phyloP scores from a whole-genome alignment of 2,797 vertebrate species.

The Protonibea diacanthus region DNA sequence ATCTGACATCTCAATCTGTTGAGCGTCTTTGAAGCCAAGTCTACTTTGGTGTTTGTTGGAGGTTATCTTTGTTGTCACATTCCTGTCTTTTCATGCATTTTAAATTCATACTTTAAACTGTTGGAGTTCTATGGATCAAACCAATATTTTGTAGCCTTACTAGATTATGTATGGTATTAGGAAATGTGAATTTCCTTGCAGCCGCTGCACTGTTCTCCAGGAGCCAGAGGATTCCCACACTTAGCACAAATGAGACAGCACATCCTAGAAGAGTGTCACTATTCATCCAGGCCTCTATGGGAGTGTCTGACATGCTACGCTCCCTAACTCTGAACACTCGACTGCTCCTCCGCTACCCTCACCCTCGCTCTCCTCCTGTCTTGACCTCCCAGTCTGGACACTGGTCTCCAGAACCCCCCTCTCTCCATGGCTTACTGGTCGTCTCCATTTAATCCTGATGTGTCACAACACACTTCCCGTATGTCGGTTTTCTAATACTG shows the following conservation, averaged over 20 bases:
- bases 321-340: slow-evolving; percentile 65
- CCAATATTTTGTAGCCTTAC: slow-evolving; percentile 25
- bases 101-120: slow-evolving; percentile 20
- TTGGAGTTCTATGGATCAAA: slow-evolving; percentile 21
- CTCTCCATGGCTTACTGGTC: slow-evolving; percentile 2
- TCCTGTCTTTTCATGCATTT: slow-evolving; percentile 53
- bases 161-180: slow-evolving; percentile 16
- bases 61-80: slow-evolving; percentile 69
- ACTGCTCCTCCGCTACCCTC: slow-evolving; percentile 44
- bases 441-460: slow-evolving; percentile 55
- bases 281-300: slow-evolving; percentile 66
- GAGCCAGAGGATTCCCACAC: slow-evolving; percentile 48
- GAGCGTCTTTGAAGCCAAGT: slow-evolving; percentile 75
- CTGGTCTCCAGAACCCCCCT: slow-evolving; percentile 8
- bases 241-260: slow-evolving; percentile 66
- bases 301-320: slow-evolving; percentile 78
- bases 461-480: slow-evolving; percentile 53
- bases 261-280: slow-evolving; percentile 53
- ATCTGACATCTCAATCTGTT: slow-evolving; percentile 81
- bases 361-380: slow-evolving; percentile 45
- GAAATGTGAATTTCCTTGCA: slow-evolving; percentile 6
- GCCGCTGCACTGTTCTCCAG: slow-evolving; percentile 21
- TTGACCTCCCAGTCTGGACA: slow-evolving; percentile 55
- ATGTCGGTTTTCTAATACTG: slow-evolving; percentile 51
- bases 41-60: slow-evolving; percentile 64